Conservation (phyloP, 2,888 invertebrate species). For the Heliconius aoede region DNA sequence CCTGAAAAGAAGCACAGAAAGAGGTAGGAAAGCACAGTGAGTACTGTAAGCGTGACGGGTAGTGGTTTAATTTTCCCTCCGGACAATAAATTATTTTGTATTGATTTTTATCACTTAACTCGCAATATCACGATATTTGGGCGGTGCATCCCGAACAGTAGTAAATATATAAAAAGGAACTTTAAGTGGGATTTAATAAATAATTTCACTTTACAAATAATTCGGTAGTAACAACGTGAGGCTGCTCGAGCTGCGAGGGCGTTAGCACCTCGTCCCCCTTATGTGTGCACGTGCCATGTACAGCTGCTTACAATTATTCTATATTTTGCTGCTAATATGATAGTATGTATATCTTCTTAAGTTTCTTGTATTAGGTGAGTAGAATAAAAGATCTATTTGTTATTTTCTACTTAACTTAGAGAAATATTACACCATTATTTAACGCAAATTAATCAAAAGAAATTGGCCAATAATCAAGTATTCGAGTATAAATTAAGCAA, state of each 20-base stretch:
- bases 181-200: neutral
- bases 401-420: no score
- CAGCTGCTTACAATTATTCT: conserved; percentile 11
- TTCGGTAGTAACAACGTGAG: neutral
- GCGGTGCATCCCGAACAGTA: no score
- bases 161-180: no score
- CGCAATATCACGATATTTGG: no score
- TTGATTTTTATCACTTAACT: no score
- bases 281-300: neutral
- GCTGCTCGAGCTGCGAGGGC: neutral
- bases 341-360: neutral
- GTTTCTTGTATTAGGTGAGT: neutral
- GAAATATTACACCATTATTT: no score
- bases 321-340: neutral
- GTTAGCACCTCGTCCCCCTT: conserved; percentile 16
- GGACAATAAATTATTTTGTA: no score
- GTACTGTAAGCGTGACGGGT: no score
- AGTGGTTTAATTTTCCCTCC: no score
- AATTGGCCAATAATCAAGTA: neutral
- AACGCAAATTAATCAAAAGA: neutral
- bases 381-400: neutral
- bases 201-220: conserved; percentile 3
- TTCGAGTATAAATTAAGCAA: neutral
- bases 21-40: no score
- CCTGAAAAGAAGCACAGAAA: no score